These are phyloP conservation scores for Loxodonta africana DNA, from an alignment of 2,113 vertebrate species.

Conservation along the genomic window DNA sequence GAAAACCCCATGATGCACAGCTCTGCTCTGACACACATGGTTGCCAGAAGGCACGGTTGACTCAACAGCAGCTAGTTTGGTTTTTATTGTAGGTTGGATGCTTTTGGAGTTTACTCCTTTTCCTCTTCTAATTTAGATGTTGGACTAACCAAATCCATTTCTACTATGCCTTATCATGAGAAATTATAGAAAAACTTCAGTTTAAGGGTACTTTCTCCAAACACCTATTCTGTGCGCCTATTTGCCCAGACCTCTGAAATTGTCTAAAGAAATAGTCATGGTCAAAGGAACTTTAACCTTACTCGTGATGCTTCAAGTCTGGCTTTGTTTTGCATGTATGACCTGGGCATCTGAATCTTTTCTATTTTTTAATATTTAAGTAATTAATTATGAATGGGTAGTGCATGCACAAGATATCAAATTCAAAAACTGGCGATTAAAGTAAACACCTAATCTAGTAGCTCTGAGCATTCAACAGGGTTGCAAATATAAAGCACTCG, in stretches of 20 bases:
- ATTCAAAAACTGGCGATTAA: background rate
- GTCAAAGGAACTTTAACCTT: too few relatives aligned
- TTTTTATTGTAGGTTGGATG: too few relatives aligned
- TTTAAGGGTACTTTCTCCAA: fast-evolving
- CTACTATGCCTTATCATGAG: too few relatives aligned
- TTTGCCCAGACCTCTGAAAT: background rate
- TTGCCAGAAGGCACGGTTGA: too few relatives aligned
- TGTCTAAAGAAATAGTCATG: fast-evolving
- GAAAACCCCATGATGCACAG: too few relatives aligned
- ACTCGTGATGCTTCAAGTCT: background rate
- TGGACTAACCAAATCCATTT: background rate
- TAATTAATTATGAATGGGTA: too few relatives aligned
- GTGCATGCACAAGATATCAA: fast-evolving
- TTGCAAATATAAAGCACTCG: background rate
- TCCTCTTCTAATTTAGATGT: background rate
- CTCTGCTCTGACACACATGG: too few relatives aligned
- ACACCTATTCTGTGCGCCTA: too few relatives aligned
- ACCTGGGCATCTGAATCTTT: too few relatives aligned
- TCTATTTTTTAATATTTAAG: background rate
- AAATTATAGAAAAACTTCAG: too few relatives aligned
- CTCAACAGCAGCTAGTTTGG: too few relatives aligned
- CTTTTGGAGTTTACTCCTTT: background rate
- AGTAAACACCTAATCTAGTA: background rate
- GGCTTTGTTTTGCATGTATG: background rate
- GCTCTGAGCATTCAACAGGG: background rate